Conservation (phyloP, 2,888 invertebrate genomes). For the Acanthosepion esculentum region DNA sequence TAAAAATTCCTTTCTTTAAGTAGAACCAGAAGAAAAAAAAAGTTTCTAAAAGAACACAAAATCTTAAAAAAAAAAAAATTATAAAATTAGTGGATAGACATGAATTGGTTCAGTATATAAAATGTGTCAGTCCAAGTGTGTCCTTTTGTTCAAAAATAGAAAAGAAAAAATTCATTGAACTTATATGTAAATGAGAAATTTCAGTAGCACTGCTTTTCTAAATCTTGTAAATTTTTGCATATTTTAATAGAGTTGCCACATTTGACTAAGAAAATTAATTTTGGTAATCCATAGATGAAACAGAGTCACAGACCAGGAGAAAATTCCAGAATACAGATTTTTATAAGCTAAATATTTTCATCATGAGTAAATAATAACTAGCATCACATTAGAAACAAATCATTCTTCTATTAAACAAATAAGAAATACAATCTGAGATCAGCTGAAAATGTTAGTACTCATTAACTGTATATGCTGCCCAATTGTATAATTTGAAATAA, state of each 20-base stretch:
- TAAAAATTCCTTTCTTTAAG: no score
- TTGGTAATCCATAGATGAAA: neutral
- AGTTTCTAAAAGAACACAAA: neutral
- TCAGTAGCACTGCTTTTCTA: neutral
- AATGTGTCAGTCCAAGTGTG: neutral
- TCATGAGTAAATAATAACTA: no score
- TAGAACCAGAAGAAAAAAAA: no score
- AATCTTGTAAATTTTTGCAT: neutral
- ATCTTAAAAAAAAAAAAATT: neutral
- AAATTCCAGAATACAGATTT: no score
- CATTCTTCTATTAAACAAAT: neutral
- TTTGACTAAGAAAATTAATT: no score
- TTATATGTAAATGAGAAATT: neutral
- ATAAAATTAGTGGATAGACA: neutral
- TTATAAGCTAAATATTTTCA: no score
- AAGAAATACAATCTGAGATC: neutral
- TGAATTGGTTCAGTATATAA: neutral
- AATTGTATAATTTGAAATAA: neutral
- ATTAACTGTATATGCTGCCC: neutral
- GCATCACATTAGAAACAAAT: no score
- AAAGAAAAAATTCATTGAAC: neutral
- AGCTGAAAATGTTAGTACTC: neutral
- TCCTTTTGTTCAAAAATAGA: neutral
- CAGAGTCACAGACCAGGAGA: neutral
- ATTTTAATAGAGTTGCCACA: neutral